phyloP scores from a whole-genome alignment of 2,888 invertebrate species.

The Plagiodera versicolora region DNA sequence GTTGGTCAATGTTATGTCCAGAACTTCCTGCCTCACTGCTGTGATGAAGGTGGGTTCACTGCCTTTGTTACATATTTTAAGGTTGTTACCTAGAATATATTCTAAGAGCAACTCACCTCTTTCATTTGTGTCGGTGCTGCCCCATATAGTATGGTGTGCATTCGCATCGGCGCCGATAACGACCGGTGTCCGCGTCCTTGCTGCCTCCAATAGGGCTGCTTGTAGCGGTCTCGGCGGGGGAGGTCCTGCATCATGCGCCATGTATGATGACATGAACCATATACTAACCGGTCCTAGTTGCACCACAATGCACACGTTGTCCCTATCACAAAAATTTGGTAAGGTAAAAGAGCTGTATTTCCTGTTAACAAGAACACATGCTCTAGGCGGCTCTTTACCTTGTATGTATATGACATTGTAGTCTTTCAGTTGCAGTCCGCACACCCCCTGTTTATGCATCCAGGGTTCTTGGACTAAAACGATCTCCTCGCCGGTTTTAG shows the following conservation, averaged over 20 bases:
- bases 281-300: background rate
- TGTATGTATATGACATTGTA: background rate
- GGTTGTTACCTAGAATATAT: constrained; percentile 4
- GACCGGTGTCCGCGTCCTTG: background rate
- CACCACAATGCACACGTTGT: background rate
- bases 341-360: background rate
- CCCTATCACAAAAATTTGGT: background rate
- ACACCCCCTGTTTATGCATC: background rate
- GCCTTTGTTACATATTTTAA: constrained; percentile 5
- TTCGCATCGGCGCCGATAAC: constrained; percentile 12
- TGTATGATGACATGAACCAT: background rate
- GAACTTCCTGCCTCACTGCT: background rate
- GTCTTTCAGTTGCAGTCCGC: background rate
- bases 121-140: constrained; percentile 4
- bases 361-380: background rate
- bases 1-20: constrained; percentile 3
- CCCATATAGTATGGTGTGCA: constrained; percentile 9
- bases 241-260: background rate
- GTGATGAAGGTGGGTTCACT: constrained; percentile 9
- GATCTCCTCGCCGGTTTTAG: background rate
- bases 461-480: background rate
- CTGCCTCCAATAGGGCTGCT: background rate
- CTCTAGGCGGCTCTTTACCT: background rate
- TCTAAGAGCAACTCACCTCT: constrained; percentile 12
- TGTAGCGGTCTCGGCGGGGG: background rate